Percentiles rank a stretch among this genome's conserved stretches.
phyloP scores from a whole-genome alignment of 1,140 invertebrate genomes.

The Trichonephila inaurata region DNA sequence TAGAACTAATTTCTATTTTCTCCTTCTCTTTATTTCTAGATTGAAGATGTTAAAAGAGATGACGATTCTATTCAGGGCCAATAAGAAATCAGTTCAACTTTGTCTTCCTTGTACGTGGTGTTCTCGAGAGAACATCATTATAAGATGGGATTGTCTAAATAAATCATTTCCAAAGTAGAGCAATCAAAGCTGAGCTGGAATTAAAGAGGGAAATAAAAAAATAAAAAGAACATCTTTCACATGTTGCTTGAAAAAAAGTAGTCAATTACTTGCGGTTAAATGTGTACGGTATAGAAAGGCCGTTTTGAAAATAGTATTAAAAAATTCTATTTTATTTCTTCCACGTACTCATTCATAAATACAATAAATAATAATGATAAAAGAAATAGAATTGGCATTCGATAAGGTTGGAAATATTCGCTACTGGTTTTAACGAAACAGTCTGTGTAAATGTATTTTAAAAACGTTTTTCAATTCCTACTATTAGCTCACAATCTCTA shows the following conservation, averaged over 20 bases:
- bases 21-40: neutral
- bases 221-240: neutral
- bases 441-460: no score
- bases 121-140: neutral
- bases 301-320: neutral
- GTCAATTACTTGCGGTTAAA: neutral
- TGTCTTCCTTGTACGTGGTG: neutral
- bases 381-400: no score
- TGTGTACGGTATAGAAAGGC: neutral
- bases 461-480: no score
- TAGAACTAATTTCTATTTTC: neutral
- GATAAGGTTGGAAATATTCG: no score
- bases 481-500: no score
- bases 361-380: no score
- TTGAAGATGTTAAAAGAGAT: neutral
- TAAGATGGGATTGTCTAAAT: slow-evolving; percentile 36
- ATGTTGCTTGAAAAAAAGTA: neutral
- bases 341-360: neutral
- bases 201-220: neutral
- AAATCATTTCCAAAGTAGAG: slow-evolving; percentile 52
- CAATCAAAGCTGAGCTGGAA: slow-evolving; percentile 36
- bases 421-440: no score
- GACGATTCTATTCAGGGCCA: neutral
- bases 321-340: neutral
- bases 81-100: neutral